Conservation (phyloP, 2,797 vertebrate species). For the Rhinatrema bivittatum region DNA sequence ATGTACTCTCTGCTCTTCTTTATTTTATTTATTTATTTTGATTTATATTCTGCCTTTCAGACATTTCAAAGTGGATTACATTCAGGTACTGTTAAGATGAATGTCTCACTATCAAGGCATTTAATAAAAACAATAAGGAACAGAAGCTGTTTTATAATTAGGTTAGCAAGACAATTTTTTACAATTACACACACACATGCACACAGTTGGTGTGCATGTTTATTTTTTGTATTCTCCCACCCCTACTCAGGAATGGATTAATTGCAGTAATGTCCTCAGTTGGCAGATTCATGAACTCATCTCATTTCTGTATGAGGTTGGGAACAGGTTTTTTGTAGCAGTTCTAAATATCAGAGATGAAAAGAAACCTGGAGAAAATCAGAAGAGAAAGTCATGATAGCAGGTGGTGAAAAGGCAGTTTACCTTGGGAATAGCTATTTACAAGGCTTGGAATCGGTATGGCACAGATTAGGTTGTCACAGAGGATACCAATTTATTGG, state of each 20-base stretch:
- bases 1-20: constrained; percentile 24
- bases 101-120: constrained; percentile 30
- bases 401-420: constrained; percentile 37
- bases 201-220: constrained; percentile 20
- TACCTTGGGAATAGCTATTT: constrained; percentile 36
- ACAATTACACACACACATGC: constrained; percentile 13
- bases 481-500: no score
- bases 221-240: background rate
- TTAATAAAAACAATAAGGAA: constrained; percentile 8
- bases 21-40: no score
- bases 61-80: no score
- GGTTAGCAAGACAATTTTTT: constrained; percentile 24
- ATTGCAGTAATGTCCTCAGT: background rate
- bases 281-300: constrained; percentile 4
- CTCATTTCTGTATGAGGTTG: constrained; percentile 14
- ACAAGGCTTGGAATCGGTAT: constrained; percentile 38
- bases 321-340: constrained; percentile 27
- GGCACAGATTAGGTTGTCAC: constrained; percentile 31
- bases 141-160: constrained; percentile 28
- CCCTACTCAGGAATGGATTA: no score
- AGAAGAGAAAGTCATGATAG: constrained; percentile 5
- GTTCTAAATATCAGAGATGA: constrained; percentile 39
- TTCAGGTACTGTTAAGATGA: constrained; percentile 41
- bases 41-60: no score
- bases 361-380: constrained; percentile 25